phyloP scores from a whole-genome alignment of 2,113 vertebrate species.

The Coregonus clupeaformis region DNA sequence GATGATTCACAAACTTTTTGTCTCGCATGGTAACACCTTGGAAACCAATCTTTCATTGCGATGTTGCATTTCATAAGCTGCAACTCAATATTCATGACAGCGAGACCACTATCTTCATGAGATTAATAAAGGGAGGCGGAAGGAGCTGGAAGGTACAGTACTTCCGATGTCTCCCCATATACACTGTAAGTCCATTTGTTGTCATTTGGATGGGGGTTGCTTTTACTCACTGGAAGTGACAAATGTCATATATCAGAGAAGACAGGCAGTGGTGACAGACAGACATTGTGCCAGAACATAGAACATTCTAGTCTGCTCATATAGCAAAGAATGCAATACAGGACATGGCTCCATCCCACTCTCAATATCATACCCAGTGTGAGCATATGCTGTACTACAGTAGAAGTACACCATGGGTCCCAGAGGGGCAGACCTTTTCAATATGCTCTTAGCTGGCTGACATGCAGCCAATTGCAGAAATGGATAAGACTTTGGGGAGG shows the following conservation, averaged over 20 bases:
- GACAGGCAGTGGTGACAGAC: too few relatives aligned
- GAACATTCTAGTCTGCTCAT: not conserved
- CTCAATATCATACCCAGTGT: constrained; percentile 1
- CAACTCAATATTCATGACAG: too few relatives aligned
- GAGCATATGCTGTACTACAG: not conserved
- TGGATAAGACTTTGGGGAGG: not conserved
- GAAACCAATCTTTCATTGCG: too few relatives aligned
- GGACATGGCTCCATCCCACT: not conserved
- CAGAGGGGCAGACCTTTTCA: not conserved
- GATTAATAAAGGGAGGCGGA: too few relatives aligned
- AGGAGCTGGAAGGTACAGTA: too few relatives aligned
- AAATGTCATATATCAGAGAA: not conserved
- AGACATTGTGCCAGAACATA: not conserved
- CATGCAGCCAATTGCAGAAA: constrained; percentile 5
- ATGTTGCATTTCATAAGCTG: too few relatives aligned
- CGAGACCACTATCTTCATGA: too few relatives aligned
- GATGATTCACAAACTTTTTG: too few relatives aligned
- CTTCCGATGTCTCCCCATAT: not conserved
- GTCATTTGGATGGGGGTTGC: not conserved
- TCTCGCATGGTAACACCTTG: too few relatives aligned
- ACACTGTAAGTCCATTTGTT: not conserved
- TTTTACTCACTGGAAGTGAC: not conserved
- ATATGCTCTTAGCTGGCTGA: not conserved
- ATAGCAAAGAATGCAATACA: not conserved
- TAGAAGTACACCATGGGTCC: not conserved